Percentiles rank a stretch among this genome's conserved stretches.
Evolutionary conservation across 2,797 vertebrate species (phyloP).

Genomic region (Sphenopsis melanotis): DNA sequence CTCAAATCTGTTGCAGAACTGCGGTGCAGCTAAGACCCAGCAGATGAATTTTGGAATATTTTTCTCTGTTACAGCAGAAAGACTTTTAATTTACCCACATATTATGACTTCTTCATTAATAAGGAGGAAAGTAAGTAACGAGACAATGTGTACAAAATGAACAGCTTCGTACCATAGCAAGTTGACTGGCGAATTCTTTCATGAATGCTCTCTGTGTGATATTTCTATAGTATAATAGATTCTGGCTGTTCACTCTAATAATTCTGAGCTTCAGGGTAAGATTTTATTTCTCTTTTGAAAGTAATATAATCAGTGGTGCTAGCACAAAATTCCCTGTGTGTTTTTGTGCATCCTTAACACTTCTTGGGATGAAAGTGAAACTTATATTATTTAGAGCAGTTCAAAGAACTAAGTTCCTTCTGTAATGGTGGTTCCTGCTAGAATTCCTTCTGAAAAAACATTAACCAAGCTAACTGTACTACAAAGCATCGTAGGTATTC

Average conservation of each 20-base stretch:
- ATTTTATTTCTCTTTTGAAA: conserved; percentile 73
- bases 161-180: conserved; percentile 9
- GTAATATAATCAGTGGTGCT: conserved; percentile 69
- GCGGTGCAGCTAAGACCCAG: background rate
- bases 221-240: conserved; percentile 64
- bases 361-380: conserved; percentile 75
- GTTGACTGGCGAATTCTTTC: conserved; percentile 61
- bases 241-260: conserved; percentile 69
- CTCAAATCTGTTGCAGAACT: background rate
- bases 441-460: conserved; percentile 56
- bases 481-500: conserved; percentile 57
- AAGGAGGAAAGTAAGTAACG: conserved; percentile 59
- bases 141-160: conserved; percentile 58
- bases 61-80: conserved; percentile 34
- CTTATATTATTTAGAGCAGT: conserved; percentile 69
- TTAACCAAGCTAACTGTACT: conserved; percentile 28
- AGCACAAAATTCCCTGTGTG: conserved; percentile 65
- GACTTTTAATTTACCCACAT: conserved; percentile 55
- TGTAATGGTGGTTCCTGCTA: conserved; percentile 69
- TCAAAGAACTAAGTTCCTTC: conserved; percentile 72
- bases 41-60: background rate
- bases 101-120: conserved; percentile 63
- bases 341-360: conserved; percentile 75
- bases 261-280: conserved; percentile 66
- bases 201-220: conserved; percentile 66